Percentiles rank a stretch among this genome's conserved stretches.
These are phyloP conservation scores for Antheraea yamamai DNA, from an alignment of 2,888 invertebrate genomes.

Conservation along the genomic window DNA sequence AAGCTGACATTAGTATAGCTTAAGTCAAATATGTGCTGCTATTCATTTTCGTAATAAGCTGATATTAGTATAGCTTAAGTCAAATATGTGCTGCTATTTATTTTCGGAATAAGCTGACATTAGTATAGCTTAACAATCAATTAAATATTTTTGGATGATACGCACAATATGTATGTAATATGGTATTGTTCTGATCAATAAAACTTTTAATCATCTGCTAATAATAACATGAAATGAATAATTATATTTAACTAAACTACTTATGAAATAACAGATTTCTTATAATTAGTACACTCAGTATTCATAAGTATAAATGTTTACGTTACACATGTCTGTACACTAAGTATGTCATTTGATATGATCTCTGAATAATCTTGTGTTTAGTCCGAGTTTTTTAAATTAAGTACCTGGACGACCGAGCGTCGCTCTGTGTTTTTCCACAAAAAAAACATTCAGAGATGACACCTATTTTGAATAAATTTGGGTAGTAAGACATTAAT, in stretches of 20 bases:
- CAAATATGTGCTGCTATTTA: background rate
- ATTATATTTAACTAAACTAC: no score
- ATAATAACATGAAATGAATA: no score
- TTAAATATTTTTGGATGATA: background rate
- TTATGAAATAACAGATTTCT: no score
- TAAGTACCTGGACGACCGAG: background rate
- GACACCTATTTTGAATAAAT: no score
- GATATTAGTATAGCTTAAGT: no score
- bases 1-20: no score
- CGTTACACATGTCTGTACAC: background rate
- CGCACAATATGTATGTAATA: background rate
- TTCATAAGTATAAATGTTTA: background rate
- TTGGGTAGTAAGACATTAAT: no score
- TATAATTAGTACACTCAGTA: background rate
- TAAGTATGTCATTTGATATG: background rate
- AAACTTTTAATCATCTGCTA: background rate
- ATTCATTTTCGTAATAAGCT: no score
- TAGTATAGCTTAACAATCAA: background rate
- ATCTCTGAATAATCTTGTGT: background rate
- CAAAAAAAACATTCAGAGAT: no score
- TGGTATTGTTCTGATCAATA: background rate
- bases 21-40: no score
- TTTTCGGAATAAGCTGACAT: background rate
- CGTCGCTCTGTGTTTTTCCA: no score
- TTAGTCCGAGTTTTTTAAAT: background rate